Percentiles rank a stretch among this genome's conserved stretches.
Conservation (phyloP, 2,113 vertebrate genomes). For the Salvelinus namaycush region DNA sequence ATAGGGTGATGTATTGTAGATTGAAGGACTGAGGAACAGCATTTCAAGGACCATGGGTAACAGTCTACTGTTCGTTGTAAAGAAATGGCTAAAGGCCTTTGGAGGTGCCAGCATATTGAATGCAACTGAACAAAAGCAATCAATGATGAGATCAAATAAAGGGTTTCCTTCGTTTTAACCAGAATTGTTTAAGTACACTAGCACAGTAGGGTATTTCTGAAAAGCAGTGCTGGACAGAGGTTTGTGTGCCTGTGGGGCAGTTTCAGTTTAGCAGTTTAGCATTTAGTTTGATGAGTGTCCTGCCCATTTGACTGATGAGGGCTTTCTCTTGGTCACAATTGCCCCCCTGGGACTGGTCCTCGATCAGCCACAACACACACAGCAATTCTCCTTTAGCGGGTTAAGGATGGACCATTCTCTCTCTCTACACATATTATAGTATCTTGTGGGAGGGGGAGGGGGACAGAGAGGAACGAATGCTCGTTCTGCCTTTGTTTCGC, state of each 20-base stretch:
- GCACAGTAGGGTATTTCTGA: no score
- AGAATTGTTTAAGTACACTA: no score
- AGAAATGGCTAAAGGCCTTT: no score
- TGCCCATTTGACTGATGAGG: conserved; percentile 17
- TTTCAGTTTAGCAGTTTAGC: neutral
- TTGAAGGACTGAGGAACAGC: no score
- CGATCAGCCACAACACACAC: conserved; percentile 5
- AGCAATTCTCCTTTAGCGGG: neutral
- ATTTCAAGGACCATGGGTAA: neutral
- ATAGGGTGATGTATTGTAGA: neutral
- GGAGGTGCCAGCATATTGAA: no score
- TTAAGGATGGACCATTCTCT: neutral
- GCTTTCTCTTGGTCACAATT: conserved; percentile 9
- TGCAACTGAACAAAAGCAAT: no score
- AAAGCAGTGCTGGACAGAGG: no score
- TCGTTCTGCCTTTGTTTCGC: neutral
- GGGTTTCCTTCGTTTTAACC: no score
- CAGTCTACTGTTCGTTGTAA: neutral
- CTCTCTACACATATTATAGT: neutral
- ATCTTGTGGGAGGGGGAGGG: neutral
- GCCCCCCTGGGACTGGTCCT: conserved; percentile 1
- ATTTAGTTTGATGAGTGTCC: conserved; percentile 14
- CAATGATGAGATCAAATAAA: no score
- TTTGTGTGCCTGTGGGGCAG: neutral
- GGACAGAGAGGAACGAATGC: neutral